Percentiles rank a stretch among this genome's conserved stretches.
Conservation (phyloP, 2,888 invertebrate species). For the Alviniconcha strummeri region DNA sequence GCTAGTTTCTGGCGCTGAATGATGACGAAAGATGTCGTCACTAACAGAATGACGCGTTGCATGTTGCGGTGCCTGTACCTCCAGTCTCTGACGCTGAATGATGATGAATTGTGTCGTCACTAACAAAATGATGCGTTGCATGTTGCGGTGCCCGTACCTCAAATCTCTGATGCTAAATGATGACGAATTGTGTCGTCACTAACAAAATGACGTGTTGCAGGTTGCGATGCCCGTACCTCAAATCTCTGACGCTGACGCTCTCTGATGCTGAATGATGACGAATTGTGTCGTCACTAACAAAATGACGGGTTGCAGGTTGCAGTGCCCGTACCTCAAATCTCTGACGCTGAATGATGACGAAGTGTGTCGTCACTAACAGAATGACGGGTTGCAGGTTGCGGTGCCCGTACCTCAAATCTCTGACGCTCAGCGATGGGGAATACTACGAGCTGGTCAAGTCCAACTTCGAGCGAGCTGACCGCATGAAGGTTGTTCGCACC, state of each 20-base stretch:
- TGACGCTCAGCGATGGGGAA: slow-evolving; percentile 97
- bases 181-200: slow-evolving; percentile 81
- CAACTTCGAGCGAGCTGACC: slow-evolving; percentile 98
- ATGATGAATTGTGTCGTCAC: slow-evolving; percentile 84
- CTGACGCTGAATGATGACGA: slow-evolving; percentile 98
- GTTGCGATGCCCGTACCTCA: slow-evolving; percentile 93
- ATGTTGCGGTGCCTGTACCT: slow-evolving; percentile 92
- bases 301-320: slow-evolving; percentile 77
- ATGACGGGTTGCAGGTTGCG: slow-evolving; percentile 79
- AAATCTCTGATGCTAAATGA: slow-evolving; percentile 97
- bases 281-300: slow-evolving; percentile 75
- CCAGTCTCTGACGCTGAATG: slow-evolving; percentile 95
- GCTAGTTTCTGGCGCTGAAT: slow-evolving; percentile 83
- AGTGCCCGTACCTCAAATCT: slow-evolving; percentile 93
- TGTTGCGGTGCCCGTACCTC: slow-evolving; percentile 92
- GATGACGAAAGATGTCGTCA: slow-evolving; percentile 86
- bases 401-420: slow-evolving; percentile 92
- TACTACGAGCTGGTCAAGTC: slow-evolving; percentile 99
- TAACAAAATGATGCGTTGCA: slow-evolving; percentile 46
- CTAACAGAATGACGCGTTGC: slow-evolving; percentile 37
- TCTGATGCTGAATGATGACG: slow-evolving; percentile 97
- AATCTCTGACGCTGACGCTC: slow-evolving; percentile 77
- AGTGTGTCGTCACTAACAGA: slow-evolving; percentile 70
- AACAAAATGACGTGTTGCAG: slow-evolving; percentile 52
- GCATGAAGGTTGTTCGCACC: slow-evolving; percentile 95